Conservation (phyloP, 2,888 invertebrate species). For the Quadroppia sp. region DNA sequence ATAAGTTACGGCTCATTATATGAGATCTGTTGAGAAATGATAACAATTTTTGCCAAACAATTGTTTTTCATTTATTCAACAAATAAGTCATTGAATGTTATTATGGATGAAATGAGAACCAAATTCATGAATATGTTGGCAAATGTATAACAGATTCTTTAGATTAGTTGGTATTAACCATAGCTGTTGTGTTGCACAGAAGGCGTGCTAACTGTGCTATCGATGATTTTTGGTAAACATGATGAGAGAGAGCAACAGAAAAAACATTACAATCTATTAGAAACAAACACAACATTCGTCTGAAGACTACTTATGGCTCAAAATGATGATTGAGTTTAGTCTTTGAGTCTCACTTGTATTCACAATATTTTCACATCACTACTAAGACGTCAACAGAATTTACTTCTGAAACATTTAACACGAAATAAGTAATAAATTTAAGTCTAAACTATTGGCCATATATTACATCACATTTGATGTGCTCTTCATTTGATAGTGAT, state of each 20-base stretch:
- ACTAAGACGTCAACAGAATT: too few species aligned
- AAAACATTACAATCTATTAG: not conserved
- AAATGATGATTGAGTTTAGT: constrained; percentile 24
- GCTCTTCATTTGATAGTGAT: too few species aligned
- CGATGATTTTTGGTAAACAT: not conserved
- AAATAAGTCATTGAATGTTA: not conserved
- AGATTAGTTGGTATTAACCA: not conserved
- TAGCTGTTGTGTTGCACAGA: not conserved
- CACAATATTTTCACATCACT: not conserved
- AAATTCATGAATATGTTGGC: not conserved
- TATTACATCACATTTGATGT: too few species aligned
- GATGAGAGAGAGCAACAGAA: not conserved
- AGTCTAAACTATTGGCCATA: too few species aligned
- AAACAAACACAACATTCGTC: constrained; percentile 4
- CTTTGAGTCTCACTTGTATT: not conserved
- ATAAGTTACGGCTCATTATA: constrained; percentile 14
- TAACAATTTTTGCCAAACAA: not conserved
- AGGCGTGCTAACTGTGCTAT: not conserved
- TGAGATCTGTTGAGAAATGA: constrained; percentile 16
- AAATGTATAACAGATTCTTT: not conserved
- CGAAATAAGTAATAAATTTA: too few species aligned
- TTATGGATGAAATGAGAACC: not conserved
- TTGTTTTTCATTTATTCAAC: not conserved
- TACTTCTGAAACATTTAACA: too few species aligned
- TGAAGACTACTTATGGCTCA: constrained; percentile 5